Evolutionary conservation across 2,888 invertebrate genomes (phyloP).

Genomic region (Celastrina argiolus): DNA sequence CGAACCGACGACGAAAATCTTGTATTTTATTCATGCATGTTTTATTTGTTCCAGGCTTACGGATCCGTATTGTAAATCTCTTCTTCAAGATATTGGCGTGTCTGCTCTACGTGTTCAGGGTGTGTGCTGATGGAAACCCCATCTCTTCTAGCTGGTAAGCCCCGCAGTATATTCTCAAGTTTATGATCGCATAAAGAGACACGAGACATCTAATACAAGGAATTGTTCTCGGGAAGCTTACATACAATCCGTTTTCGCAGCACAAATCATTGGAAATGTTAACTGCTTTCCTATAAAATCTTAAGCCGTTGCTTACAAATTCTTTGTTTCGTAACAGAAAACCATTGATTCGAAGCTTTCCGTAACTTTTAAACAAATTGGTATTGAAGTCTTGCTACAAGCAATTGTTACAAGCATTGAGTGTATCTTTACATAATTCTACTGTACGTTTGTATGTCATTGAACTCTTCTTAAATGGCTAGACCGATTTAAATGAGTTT

Average conservation of each 20-base stretch:
- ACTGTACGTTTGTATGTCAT: no score
- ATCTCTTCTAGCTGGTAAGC: conserved; percentile 92
- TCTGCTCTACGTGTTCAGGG: conserved; percentile 95
- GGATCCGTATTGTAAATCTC: conserved; percentile 98
- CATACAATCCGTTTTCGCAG: background rate
- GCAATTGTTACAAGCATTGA: no score
- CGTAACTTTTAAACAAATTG: no score
- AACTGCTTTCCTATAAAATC: no score
- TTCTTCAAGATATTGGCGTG: conserved; percentile 98
- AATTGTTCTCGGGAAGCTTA: background rate
- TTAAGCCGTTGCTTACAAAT: no score
- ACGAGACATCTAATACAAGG: background rate
- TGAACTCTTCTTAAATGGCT: no score
- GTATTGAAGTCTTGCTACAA: no score
- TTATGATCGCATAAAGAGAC: background rate
- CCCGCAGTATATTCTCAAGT: background rate
- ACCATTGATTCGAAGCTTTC: no score
- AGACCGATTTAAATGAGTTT: no score
- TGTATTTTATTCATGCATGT: background rate
- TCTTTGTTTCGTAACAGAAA: no score
- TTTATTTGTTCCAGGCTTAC: conserved; percentile 87
- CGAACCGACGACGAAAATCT: background rate
- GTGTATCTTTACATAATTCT: no score
- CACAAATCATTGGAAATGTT: background rate
- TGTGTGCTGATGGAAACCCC: conserved; percentile 92